Evolutionary conservation across 1,140 invertebrate genomes (phyloP), one percentile per base, ranked within the genome.

Genomic region (Caligus rogercresseyi): DNA sequence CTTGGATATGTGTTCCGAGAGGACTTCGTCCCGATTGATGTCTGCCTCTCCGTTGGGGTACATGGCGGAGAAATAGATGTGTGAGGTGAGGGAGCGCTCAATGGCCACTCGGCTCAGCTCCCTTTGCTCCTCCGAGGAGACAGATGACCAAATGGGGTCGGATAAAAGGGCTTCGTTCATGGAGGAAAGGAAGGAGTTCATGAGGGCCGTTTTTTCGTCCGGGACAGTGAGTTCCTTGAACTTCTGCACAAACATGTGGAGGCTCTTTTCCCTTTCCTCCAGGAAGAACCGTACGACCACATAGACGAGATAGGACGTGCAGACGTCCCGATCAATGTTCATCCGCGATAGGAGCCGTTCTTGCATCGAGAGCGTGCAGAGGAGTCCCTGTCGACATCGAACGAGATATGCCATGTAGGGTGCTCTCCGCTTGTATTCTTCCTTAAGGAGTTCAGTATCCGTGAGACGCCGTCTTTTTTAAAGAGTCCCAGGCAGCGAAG

Each of bases 11-110:
- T 95, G 90, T 67, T 92, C 85, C 62, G 83, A 81, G 3, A 95
- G 75, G 52, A 95, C 81, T 82, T 87, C 84, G 72, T 98, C 94
- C 61, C 93, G 77, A 59, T 86, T 81, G 55, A 91, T 79, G 75
- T 98, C 94, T 0, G 87, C 91, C 71, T 98, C 94, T 1, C 89
- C 89, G 74, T 98, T 98, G 3, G 94, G 93, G 76, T 92, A 97
- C 69, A 98, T 79, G 25, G 93, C 90, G 71, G 89, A 82, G 21
- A 83, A 80, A 75, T 98, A 98, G 31, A 98, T 86, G 19, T 79
- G 77, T 14, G 63, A 26, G 23, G 62, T 25, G 1, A 88, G 78
- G 11, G 81, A 80, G 25, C 83, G 78, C 70, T 94, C 87, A 54
- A 88, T 83, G 0, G 87, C 85, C 64, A 79, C 77, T 70, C 80